A percentile compares a stretch with the other conserved stretches of the same genome.
Evolutionary conservation across 1,140 invertebrate genomes (phyloP).

Genomic region (Arion vulgaris): DNA sequence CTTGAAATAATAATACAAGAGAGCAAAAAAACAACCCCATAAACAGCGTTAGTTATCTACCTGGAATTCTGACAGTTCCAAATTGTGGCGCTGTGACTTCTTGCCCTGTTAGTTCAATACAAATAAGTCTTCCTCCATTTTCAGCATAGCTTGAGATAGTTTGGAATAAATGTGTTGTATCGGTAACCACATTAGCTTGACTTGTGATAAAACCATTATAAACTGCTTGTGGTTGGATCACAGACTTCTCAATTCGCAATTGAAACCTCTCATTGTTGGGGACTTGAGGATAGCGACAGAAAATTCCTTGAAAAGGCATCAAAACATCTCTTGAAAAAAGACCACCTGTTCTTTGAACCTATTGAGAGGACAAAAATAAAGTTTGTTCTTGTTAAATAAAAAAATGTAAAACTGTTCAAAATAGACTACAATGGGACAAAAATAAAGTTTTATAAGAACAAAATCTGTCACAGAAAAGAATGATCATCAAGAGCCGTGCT

Average conservation of each 20-base stretch:
- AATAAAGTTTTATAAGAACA: background rate
- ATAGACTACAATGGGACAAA: background rate
- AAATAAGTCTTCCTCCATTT: constrained; percentile 52
- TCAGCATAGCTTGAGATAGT: constrained; percentile 47
- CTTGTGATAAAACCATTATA: constrained; percentile 43
- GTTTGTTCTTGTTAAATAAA: background rate
- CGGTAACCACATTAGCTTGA: constrained; percentile 28
- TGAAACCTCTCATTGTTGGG: constrained; percentile 39
- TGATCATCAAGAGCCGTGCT: no score
- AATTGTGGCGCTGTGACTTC: background rate
- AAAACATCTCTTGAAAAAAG: background rate
- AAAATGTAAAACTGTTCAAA: no score
- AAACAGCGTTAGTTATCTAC: no score
- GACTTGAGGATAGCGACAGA: constrained; percentile 40
- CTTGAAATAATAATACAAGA: no score
- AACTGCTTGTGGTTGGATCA: constrained; percentile 44
- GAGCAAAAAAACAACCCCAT: no score
- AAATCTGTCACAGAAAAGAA: background rate
- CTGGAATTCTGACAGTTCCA: background rate
- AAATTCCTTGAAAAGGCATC: constrained; percentile 48
- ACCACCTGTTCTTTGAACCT: constrained; percentile 21
- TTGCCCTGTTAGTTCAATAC: constrained; percentile 56
- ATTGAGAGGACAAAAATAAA: constrained; percentile 8
- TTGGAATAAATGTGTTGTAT: constrained; percentile 47
- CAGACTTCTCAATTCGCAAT: constrained; percentile 52